Evolutionary conservation across 2,113 vertebrate species (phyloP).

Genomic region (Sitta europaea): DNA sequence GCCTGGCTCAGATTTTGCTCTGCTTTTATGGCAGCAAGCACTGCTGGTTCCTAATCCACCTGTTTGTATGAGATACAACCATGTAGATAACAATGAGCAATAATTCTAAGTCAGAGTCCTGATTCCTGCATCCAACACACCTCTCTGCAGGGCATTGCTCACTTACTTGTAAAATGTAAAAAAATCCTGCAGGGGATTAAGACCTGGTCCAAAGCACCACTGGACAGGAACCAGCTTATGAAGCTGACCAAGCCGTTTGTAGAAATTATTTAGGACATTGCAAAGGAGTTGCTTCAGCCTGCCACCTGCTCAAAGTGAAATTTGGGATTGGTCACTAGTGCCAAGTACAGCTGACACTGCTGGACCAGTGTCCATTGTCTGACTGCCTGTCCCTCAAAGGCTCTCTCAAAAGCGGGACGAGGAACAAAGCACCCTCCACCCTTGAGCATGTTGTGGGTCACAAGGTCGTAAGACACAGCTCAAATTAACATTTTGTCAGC

Average conservation of each 20-base stretch:
- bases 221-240: not conserved
- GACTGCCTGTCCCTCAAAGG: not conserved
- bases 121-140: not conserved
- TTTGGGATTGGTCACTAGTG: not conserved
- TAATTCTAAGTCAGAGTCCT: not conserved
- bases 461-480: not conserved
- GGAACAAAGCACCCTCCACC: conserved; percentile 50
- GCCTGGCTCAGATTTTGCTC: not conserved
- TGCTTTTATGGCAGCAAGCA: not conserved
- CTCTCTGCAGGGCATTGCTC: not conserved
- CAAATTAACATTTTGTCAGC: conserved; percentile 8
- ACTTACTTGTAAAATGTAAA: not conserved
- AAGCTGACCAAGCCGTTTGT: not conserved
- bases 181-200: not conserved
- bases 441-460: conserved; percentile 7
- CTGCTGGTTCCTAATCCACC: not conserved
- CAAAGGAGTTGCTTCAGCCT: not conserved
- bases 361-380: not conserved
- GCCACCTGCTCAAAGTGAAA: not conserved
- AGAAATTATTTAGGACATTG: not conserved
- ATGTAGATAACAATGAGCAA: rapidly evolving
- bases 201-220: not conserved
- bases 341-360: not conserved
- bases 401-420: conserved; percentile 3
- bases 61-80: not conserved